phyloP scores from a whole-genome alignment of 2,797 vertebrate species.

The Heteromormyrus szaboi region DNA sequence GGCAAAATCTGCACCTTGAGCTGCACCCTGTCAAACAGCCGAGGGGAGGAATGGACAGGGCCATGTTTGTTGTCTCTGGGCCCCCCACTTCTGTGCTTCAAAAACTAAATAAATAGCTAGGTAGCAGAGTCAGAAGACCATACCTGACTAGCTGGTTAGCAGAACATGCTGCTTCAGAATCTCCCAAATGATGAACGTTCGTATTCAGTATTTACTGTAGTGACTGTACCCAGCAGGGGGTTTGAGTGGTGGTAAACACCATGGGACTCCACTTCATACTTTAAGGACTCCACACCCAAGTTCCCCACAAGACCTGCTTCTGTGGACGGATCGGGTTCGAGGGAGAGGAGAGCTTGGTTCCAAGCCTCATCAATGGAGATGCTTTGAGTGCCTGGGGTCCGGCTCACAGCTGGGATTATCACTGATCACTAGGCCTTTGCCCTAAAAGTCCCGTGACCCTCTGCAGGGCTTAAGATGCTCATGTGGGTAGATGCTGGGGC shows the following conservation, averaged over 20 bases:
- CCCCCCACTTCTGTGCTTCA: not conserved
- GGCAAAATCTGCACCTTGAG: not conserved
- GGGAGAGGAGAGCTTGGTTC: not conserved
- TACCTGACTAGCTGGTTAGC: not conserved
- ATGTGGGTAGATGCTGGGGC: not conserved
- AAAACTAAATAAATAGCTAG: not conserved
- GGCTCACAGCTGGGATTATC: not conserved
- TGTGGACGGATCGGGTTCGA: not conserved
- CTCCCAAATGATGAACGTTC: not conserved
- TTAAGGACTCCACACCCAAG: not conserved
- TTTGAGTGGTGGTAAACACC: not conserved
- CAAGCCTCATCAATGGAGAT: not conserved
- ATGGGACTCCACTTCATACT: not conserved
- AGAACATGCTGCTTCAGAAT: not conserved
- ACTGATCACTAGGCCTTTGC: not conserved
- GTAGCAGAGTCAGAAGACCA: not conserved
- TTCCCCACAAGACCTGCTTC: not conserved
- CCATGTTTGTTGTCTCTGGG: not conserved
- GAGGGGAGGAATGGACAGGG: not conserved
- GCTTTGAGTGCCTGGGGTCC: not conserved
- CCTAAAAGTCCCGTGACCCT: not conserved
- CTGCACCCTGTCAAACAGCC: not conserved
- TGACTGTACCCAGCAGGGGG: not conserved
- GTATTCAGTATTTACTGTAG: not conserved
- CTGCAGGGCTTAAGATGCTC: not conserved